Evolutionary conservation across 2,888 invertebrate species (phyloP), one percentile per base, ranked within the genome.

Genomic region (Caenorhabditis plicata): DNA sequence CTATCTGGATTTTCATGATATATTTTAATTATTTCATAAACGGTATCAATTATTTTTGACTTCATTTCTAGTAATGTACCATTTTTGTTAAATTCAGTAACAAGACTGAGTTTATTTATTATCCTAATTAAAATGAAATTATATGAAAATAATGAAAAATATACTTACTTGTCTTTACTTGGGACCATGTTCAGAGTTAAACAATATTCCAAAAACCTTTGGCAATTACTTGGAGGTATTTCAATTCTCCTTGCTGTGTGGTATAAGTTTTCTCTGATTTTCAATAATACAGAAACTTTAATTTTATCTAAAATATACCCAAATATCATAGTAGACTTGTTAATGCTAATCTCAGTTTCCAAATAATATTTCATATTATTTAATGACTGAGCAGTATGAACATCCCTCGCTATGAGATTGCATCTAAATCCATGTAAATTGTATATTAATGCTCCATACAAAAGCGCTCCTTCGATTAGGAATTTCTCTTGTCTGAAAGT

Each of bases 341-440:
- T 58, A n/a, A 58, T 35, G 11, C 52, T 53, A 26, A 58, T 58
- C 32, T 58, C 58, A 0, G 52, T 41, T 32, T 58, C 58, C 9
- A 58, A 58, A 27, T 52, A 44, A 20, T 58, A 58, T 22, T 58
- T 58, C 9, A 58, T 26, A 36, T 49, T 53, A 1, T 27, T 20
- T 11, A 58, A n/a, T 22, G 17, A 38, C 11, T 53, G 58, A 17
- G 39, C 39, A 2, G 45, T 26, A 20, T 49, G 53, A 22, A 58
- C 45, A 49, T 58, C 58, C 42, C 41, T 38, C n/a, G 52, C 58
- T 3, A 45, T 41, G 11, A n/a, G 15, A 27, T 36, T 45, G 22
- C 58, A n/a, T n/a, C n/a, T n/a, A n/a, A n/a, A n/a, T n/a, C n/a
- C n/a, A n/a, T n/a, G n/a, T n/a, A n/a, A n/a, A n/a, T n/a, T n/a